These are phyloP conservation scores for Alcis repandata DNA, from an alignment of 2,888 invertebrate species.

Conservation along the genomic window DNA sequence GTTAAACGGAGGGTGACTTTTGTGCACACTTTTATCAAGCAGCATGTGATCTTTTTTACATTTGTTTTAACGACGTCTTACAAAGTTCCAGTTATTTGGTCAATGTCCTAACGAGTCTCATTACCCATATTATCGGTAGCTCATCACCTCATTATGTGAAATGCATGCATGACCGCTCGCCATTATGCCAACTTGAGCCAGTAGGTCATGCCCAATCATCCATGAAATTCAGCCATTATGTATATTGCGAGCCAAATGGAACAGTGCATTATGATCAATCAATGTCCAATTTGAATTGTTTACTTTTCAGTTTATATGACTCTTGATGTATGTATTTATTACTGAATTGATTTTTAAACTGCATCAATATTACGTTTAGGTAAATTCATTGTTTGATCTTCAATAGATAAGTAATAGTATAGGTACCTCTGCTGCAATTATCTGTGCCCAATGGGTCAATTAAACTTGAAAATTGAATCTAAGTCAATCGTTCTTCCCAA, in stretches of 20 bases:
- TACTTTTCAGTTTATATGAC: conserved; percentile 30
- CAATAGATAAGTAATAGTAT: no score
- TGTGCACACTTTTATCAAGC: conserved; percentile 7
- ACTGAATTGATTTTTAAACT: not conserved
- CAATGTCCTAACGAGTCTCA: conserved; percentile 8
- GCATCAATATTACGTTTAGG: not conserved
- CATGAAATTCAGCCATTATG: conserved; percentile 50
- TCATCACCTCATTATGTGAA: conserved; percentile 28
- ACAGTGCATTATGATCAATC: conserved; percentile 49
- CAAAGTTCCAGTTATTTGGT: not conserved
- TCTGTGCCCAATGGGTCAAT: no score
- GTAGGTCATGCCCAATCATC: conserved; percentile 21
- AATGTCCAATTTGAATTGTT: conserved; percentile 66
- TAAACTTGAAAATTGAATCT: no score
- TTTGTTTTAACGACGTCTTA: not conserved
- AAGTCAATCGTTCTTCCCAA: no score
- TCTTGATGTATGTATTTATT: not conserved
- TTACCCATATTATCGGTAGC: conserved; percentile 5
- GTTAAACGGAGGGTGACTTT: conserved; percentile 40
- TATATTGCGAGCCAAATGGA: conserved; percentile 36
- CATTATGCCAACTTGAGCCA: conserved; percentile 28
- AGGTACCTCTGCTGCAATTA: no score
- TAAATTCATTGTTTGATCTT: not conserved
- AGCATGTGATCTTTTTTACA: not conserved
- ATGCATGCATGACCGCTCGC: conserved; percentile 37